Evolutionary conservation across 2,797 vertebrate genomes (phyloP), one percentile per base, ranked within the genome.

Genomic region (Todus mexicanus): DNA sequence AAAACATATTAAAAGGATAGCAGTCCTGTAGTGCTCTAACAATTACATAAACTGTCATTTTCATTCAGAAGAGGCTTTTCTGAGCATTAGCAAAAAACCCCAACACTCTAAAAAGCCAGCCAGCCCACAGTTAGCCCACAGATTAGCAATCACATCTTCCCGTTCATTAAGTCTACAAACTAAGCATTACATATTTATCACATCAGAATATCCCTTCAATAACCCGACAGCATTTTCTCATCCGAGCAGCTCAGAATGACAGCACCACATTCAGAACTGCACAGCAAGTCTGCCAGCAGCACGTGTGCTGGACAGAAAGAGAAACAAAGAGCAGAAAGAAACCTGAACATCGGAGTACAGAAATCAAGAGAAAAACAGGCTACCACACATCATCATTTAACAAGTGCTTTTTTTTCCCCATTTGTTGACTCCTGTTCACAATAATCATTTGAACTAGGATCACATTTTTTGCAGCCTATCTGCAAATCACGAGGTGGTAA

Each of bases 261-360:
- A 87, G 94, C 23, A 7, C 26, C 72, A 72, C 68, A 23, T 77
- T 92, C 43, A 59, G 37, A 75, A 87, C 86, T 73, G 86, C 73
- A 85, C 51, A 90, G 7, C 78, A 78, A 77, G 66, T 72, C 86
- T 91, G 61, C 84, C 66, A 54, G 64, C 31, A 95, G 95, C 92
- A 97, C 94, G 59, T 84, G 73, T 79, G 33, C 47, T 33, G 81
- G 87, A 91, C 81, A 80, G 89, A 82, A 93, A 83, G 81, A 92
- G 95, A 95, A 95, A 96, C 76, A 95, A 97, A 97, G 96, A 97
- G 85, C 72, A 87, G 77, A 86, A 84, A 73, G 85, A 80, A 93
- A 90, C 66, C 75, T 82, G 66, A 65, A 86, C 43, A 17, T 0
- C 0, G 15, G 45, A 95, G 53, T 86, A 84, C 15, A 80, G 35